These are phyloP conservation scores for Amblyornis subalaris DNA, from an alignment of 2,113 vertebrate species.

Conservation along the genomic window DNA sequence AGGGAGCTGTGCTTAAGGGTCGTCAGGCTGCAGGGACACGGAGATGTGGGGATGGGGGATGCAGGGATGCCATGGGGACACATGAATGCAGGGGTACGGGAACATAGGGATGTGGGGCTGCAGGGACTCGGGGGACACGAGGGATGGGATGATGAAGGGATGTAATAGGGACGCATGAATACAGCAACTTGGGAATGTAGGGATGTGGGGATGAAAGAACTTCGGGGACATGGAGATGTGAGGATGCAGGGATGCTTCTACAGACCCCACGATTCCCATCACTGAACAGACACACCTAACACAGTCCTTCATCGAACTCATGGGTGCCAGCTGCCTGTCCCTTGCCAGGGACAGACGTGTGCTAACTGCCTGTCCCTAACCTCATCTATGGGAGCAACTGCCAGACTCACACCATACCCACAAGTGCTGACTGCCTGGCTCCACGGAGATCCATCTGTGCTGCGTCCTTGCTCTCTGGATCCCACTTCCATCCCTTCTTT, in stretches of 20 bases:
- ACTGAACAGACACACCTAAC: background rate
- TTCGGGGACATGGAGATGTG: fast-evolving
- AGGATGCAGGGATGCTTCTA: background rate
- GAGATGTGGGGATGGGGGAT: background rate
- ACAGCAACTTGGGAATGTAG: background rate
- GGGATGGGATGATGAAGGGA: background rate
- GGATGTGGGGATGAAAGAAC: background rate
- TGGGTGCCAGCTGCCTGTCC: background rate
- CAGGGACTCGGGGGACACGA: background rate
- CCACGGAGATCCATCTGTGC: background rate
- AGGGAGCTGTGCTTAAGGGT: background rate
- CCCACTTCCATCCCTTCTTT: background rate
- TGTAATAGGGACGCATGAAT: background rate
- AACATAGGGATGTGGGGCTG: background rate
- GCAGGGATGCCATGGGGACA: background rate
- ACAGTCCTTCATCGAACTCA: background rate
- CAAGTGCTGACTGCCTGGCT: background rate
- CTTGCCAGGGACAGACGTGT: background rate
- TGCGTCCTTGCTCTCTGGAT: background rate
- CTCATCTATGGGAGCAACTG: background rate
- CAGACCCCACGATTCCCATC: fast-evolving
- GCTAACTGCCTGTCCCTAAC: background rate
- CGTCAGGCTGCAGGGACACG: background rate
- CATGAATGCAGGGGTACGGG: background rate
- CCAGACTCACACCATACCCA: background rate